A percentile compares a stretch with the other conserved stretches of the same genome.
Evolutionary conservation across 1,140 invertebrate genomes (phyloP).

Genomic region (Drosophila tsacasi): DNA sequence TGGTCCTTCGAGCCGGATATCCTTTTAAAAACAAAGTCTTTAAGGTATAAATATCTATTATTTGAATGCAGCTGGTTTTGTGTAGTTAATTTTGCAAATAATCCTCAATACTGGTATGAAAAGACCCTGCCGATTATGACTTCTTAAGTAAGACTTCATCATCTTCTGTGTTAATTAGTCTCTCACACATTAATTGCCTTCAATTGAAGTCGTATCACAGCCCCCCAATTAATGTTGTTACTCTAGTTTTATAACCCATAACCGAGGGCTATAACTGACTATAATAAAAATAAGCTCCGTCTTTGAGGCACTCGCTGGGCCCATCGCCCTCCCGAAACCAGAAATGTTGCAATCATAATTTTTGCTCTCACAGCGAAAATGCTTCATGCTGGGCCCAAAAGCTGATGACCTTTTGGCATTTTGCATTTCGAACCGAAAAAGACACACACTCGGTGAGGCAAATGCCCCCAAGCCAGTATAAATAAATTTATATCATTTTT

Average conservation of each 20-base stretch:
- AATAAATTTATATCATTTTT: constrained; percentile 81
- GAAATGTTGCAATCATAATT: constrained; percentile 53
- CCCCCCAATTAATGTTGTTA: constrained; percentile 37
- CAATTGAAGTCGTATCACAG: constrained; percentile 36
- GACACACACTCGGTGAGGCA: constrained; percentile 50
- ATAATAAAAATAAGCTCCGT: constrained; percentile 32
- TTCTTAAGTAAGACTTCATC: neutral
- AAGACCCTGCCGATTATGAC: neutral
- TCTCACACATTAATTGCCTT: constrained; percentile 16
- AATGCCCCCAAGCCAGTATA: constrained; percentile 63
- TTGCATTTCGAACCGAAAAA: constrained; percentile 55
- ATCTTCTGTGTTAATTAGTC: constrained; percentile 18
- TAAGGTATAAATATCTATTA: too few species aligned
- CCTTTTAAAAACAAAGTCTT: neutral
- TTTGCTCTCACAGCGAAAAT: constrained; percentile 43
- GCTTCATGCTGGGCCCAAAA: constrained; percentile 67
- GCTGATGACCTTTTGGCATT: constrained; percentile 76
- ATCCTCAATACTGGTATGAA: neutral
- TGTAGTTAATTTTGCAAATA: neutral
- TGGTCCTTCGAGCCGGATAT: neutral
- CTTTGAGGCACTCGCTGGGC: constrained; percentile 9
- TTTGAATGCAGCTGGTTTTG: neutral
- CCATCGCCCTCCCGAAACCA: constrained; percentile 25
- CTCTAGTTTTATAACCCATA: constrained; percentile 46
- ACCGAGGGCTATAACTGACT: constrained; percentile 25